Evolutionary conservation across 2,888 invertebrate species (phyloP).

Genomic region (Andrena praecox): DNA sequence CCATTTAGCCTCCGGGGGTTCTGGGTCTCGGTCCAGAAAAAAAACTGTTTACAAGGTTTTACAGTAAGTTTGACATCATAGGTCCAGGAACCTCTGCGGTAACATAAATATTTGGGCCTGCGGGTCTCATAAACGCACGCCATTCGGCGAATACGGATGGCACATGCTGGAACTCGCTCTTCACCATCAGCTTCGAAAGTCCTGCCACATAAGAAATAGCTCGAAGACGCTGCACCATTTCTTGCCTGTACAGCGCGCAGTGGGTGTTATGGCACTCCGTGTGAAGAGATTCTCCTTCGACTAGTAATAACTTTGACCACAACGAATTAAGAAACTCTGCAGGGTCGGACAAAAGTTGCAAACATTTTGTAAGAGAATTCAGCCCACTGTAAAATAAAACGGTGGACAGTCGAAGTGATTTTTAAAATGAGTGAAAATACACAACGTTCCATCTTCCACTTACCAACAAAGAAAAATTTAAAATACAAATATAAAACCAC

Average conservation of each 20-base stretch:
- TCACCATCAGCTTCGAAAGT: slow-evolving; percentile 42
- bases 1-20: neutral
- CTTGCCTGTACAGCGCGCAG: neutral
- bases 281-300: neutral
- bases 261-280: neutral
- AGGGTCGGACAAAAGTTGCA: too few species aligned
- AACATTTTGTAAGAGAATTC: too few species aligned
- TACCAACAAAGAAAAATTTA: too few species aligned
- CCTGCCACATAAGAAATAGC: slow-evolving; percentile 1
- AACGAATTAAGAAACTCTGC: too few species aligned
- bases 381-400: too few species aligned
- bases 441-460: too few species aligned
- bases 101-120: slow-evolving; percentile 69
- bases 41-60: slow-evolving; percentile 44
- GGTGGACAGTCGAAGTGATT: too few species aligned
- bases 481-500: too few species aligned
- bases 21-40: neutral
- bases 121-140: slow-evolving; percentile 65
- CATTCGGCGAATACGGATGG: slow-evolving; percentile 56
- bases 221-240: neutral
- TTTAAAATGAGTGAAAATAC: too few species aligned
- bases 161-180: slow-evolving; percentile 44
- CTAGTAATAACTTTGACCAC: too few species aligned
- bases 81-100: slow-evolving; percentile 68
- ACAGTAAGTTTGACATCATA: slow-evolving; percentile 60